Evolutionary conservation across 1,140 invertebrate species (phyloP), one percentile per base, ranked within the genome.

Genomic region (Drosophila arizonae): DNA sequence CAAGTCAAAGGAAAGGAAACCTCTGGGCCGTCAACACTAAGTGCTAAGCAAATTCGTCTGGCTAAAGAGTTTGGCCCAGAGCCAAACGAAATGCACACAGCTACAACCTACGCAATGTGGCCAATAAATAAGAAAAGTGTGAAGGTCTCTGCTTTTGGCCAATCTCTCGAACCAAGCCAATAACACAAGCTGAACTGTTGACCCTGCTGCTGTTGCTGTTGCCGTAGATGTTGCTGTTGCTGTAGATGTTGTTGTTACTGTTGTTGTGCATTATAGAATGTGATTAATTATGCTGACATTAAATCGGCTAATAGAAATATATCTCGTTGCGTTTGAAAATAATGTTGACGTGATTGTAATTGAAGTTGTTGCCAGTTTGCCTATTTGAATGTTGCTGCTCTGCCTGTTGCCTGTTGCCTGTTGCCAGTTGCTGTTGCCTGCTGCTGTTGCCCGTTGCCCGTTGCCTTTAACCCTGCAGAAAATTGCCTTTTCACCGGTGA

Each of bases 251-350:
- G 43, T 3, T 51, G 64, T 57, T 58, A 46, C 8, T 60, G 50
- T 15, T 36, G 43, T 3, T 51, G 64, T 57, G 74, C 66, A 87
- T 87, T 82, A 87, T 82, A 72, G 64, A 73, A 64, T 74, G 73
- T 88, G 84, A 88, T 88, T 88, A 88, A 88, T 88, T 89, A 88
- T 84, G 79, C 84, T 88, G 84, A 88, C 84, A 88, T 88, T 88
- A 88, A 88, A 88, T 88, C 84, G 84, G 85, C 84, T 88, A 88
- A 88, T 88, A 88, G 84, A 88, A 88, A 88, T 88, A 88, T 84
- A 88, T 88, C 84, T 88, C 77, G 84, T 86, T 86, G 79, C 84
- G 82, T 73, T 39, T 88, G 79, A 79, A 88, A 89, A 88, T 84
- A 81, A 75, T 88, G 84, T 88, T 88, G 84, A 88, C 84, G 84